Conservation (phyloP, 2,797 vertebrate genomes). For the Nothura maculosa region DNA sequence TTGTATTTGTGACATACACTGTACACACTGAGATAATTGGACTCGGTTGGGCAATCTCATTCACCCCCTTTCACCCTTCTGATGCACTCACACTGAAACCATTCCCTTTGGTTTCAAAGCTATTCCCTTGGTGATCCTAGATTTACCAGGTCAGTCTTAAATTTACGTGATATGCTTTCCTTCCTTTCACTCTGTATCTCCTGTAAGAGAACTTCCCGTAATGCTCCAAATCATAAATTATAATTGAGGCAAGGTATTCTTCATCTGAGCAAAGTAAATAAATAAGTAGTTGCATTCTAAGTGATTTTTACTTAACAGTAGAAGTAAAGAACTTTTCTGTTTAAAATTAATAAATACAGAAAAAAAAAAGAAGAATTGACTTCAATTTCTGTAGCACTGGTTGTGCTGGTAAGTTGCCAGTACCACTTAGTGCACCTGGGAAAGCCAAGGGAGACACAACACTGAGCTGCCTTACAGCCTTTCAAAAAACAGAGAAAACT, state of each 20-base stretch:
- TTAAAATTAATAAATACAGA: conserved; percentile 64
- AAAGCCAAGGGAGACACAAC: conserved; percentile 75
- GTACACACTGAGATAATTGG: conserved; percentile 17
- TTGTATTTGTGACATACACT: neutral
- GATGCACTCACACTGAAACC: conserved; percentile 38
- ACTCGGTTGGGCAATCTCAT: neutral
- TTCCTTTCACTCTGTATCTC: neutral
- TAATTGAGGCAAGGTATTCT: conserved; percentile 1
- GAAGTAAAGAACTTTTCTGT: conserved; percentile 49
- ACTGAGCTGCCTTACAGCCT: conserved; percentile 45
- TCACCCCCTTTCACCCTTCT: conserved; percentile 32
- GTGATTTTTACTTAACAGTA: neutral
- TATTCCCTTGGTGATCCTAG: conserved; percentile 50
- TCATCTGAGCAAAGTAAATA: neutral
- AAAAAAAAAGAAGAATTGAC: conserved; percentile 35
- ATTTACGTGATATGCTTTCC: conserved; percentile 15
- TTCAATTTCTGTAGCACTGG: conserved; percentile 23
- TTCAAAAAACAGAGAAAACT: conserved; percentile 58
- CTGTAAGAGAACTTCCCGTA: conserved; percentile 16
- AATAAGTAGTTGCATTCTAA: neutral
- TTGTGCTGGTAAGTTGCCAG: conserved; percentile 53
- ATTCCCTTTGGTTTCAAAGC: conserved; percentile 50
- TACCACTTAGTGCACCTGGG: conserved; percentile 50
- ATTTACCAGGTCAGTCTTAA: conserved; percentile 56
- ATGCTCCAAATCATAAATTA: conserved; percentile 8